These are phyloP conservation scores for Hypena proboscidalis DNA, from an alignment of 2,888 invertebrate genomes.

Conservation along the genomic window DNA sequence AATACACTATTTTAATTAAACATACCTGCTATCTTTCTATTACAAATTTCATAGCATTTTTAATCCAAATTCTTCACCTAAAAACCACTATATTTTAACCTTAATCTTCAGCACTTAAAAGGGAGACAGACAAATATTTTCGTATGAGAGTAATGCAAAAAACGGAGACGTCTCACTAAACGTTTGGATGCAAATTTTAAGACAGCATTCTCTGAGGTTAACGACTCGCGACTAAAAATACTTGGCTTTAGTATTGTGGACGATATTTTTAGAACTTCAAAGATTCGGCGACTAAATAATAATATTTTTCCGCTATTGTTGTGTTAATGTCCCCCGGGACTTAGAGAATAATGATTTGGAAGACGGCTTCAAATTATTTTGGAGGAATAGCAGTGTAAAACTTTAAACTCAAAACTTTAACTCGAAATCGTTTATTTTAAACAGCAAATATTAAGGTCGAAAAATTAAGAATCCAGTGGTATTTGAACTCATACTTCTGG, in stretches of 20 bases:
- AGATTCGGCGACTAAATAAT: conserved; percentile 15
- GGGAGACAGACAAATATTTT: conserved; percentile 11
- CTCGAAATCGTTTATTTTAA: no score
- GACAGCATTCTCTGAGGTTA: conserved; percentile 32
- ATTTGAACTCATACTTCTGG: no score
- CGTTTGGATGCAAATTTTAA: conserved; percentile 32
- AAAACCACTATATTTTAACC: conserved; percentile 1
- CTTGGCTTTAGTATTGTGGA: conserved; percentile 19
- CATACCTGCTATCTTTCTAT: background rate
- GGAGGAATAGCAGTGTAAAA: no score
- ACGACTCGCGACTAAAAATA: conserved; percentile 41
- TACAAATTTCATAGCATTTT: no score
- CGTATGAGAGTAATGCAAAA: conserved; percentile 23
- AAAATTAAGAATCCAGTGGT: no score
- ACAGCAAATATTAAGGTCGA: no score
- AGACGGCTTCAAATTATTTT: no score
- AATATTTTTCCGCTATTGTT: conserved; percentile 9
- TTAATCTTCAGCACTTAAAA: conserved; percentile 8
- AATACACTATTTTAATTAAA: background rate
- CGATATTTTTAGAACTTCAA: conserved; percentile 24
- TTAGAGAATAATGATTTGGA: no score
- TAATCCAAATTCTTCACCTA: background rate
- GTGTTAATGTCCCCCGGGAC: conserved; percentile 15
- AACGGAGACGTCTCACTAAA: conserved; percentile 30
- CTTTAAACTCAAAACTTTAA: no score